Conservation (phyloP, 1,140 invertebrate genomes). For the Diorhabda sublineata region DNA sequence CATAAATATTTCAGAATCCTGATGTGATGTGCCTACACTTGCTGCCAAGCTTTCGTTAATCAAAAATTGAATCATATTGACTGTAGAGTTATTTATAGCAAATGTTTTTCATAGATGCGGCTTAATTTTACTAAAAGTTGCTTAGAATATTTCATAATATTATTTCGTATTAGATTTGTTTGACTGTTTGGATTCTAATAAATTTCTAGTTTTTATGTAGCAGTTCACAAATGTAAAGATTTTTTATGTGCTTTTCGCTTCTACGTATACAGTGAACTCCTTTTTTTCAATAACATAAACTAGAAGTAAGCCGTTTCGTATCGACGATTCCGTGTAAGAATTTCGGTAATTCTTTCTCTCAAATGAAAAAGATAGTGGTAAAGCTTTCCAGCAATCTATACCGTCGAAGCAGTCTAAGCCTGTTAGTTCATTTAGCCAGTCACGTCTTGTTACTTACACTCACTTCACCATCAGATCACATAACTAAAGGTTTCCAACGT, state of each 20-base stretch:
- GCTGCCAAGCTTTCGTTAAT: too few species aligned
- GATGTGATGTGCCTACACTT: too few species aligned
- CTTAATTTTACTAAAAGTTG: too few species aligned
- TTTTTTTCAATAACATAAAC: neutral
- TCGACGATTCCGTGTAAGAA: slow-evolving; percentile 6
- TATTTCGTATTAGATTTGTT: too few species aligned
- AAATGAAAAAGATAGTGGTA: slow-evolving; percentile 6
- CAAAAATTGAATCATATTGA: too few species aligned
- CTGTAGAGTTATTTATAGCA: too few species aligned
- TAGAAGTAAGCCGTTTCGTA: neutral
- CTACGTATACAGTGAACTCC: neutral
- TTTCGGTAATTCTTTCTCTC: slow-evolving; percentile 3
- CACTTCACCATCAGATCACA: slow-evolving; percentile 12
- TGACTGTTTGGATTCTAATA: too few species aligned
- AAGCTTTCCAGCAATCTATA: slow-evolving; percentile 10
- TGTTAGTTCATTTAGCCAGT: slow-evolving; percentile 15
- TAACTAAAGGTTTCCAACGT: neutral
- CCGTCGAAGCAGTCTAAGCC: slow-evolving; percentile 2
- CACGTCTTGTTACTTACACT: slow-evolving; percentile 12
- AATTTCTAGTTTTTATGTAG: neutral
- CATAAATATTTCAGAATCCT: too few species aligned
- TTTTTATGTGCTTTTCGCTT: neutral
- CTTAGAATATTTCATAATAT: too few species aligned
- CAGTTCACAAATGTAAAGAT: neutral
- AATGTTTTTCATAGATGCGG: too few species aligned